Base-by-base conservation (phyloP, 1,140 invertebrate genomes). In the Scaptomyza graminum region DNA sequence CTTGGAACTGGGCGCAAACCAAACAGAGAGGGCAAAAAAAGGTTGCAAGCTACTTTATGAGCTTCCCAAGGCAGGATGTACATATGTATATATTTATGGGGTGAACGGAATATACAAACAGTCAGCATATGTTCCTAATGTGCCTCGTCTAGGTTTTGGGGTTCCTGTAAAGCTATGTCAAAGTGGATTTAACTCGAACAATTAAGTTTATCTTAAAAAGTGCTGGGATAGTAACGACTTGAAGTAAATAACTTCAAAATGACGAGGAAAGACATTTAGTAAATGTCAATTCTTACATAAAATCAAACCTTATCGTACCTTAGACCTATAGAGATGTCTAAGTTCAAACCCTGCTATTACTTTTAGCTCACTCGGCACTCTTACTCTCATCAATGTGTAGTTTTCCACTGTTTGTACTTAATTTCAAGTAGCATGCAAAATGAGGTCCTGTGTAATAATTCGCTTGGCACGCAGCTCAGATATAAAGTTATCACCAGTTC, bases 101-200 rank as follows among this genome's bases (percentile, higher is more conserved):
- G 43, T 12, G 8, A 31, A 31, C 22, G 49, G 18, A 18, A 11
- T 15, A 18, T 39, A 6, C 54, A 54, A 43, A 31, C 69, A 13
- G 25, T 31, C 50, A 51, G 68, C 75, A 78, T 78, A 76, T 78
- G 75, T 67, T 78, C 34, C 75, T 78, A 78, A 78, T 78, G 75
- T 78, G 44, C 31, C 39, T 31, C 37, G 5, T 41, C 16, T 11
- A 22, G 12, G 13, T 62, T 44, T 22, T 34, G 7, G 44, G 15
- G 31, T 25, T 12, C 59, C 50, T 31, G 50, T 51, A 41, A 41
- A 47, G 46, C 59, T 50, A 16, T 31, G 56, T 47, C 25, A n/a
- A 47, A 47, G 56, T 60, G 28, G 56, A 34, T 47, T 60, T 47
- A 34, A 41, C 31, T 18, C 16, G 3, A 47, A 41, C 46, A 50